Base-by-base conservation (phyloP, 2,113 vertebrate species). In the Athene cunicularia region DNA sequence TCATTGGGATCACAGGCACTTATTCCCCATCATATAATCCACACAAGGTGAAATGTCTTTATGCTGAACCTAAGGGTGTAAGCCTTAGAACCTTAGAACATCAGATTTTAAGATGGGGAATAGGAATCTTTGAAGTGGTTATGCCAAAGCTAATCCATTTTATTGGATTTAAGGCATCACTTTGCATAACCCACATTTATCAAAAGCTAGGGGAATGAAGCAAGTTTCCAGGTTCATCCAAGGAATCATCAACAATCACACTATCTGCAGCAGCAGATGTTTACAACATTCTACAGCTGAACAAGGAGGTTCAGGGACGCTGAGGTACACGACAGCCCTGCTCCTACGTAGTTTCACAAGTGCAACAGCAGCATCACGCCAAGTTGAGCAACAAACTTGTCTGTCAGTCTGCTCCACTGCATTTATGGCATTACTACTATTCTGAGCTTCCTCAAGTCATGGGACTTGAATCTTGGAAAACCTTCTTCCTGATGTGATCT, bases 291-390 rank as follows among this genome's bases (percentile, higher is more conserved):
- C 1, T 5, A 11, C 32, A 39, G 26, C 43, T 26, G 19, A 70
- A 23, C 8, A 5, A 21, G 23, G 80, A 21, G 24, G 37, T 41
- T 35, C 6, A 3, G 43, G 32, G 39, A 39, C 9, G 4, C 21
- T 0, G 0, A 19, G 18, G 22, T 5, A 32, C 79, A 30, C 1
- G 0, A 24, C 3, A 7, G 20, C 22, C 49, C 77, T 43, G 24
- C 12, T 27, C 32, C 49, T 27, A 80, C 19, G 3, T 0, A 8
- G n/a, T 16, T 33, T 49, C 56, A 28, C 50, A 33, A 21, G 21
- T 2, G 3, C 24, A 41, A 16, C 14, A 7, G 33, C 10, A 2
- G 43, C 50, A 30, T 18, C 33, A 26, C 4, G 0, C 13, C 0
- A 1, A 53, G n/a, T 4, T 37, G 33, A 76, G 47, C 20, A 35